A percentile compares a stretch with the other conserved stretches of the same genome.
These are phyloP conservation scores for Selene dorsalis DNA, from an alignment of 2,797 vertebrate species.

Conservation along the genomic window DNA sequence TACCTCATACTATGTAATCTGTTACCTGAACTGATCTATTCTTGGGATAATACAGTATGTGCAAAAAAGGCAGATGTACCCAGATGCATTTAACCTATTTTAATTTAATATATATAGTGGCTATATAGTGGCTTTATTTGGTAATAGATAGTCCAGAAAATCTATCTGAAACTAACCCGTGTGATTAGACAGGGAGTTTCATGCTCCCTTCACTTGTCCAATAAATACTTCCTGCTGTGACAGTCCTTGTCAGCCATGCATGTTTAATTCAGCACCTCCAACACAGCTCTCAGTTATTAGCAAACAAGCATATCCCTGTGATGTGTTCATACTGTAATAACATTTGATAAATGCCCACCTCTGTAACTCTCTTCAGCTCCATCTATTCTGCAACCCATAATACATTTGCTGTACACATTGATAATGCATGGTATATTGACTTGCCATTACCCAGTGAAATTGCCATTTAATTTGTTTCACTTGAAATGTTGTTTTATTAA, in stretches of 20 bases:
- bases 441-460: slow-evolving; percentile 33
- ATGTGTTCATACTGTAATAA: slow-evolving; percentile 24
- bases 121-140: background rate
- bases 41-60: background rate
- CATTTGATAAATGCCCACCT: slow-evolving; percentile 26
- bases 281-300: slow-evolving; percentile 26
- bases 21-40: background rate
- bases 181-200: slow-evolving; percentile 28
- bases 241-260: slow-evolving; percentile 11
- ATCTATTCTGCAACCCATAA: background rate
- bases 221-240: slow-evolving; percentile 12
- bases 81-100: background rate
- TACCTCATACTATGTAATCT: background rate
- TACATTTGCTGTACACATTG: background rate
- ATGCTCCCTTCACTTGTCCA: background rate
- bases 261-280: slow-evolving; percentile 30
- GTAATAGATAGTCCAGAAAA: background rate
- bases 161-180: background rate
- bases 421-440: slow-evolving; percentile 34
- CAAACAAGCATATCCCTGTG: slow-evolving; percentile 16
- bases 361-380: slow-evolving; percentile 23
- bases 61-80: background rate
- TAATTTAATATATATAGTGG: background rate
- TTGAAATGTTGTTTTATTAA: slow-evolving; percentile 40
- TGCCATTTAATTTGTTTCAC: slow-evolving; percentile 26